Evolutionary conservation across 1,140 invertebrate genomes (phyloP).

Genomic region (Drosophila ogumai): DNA sequence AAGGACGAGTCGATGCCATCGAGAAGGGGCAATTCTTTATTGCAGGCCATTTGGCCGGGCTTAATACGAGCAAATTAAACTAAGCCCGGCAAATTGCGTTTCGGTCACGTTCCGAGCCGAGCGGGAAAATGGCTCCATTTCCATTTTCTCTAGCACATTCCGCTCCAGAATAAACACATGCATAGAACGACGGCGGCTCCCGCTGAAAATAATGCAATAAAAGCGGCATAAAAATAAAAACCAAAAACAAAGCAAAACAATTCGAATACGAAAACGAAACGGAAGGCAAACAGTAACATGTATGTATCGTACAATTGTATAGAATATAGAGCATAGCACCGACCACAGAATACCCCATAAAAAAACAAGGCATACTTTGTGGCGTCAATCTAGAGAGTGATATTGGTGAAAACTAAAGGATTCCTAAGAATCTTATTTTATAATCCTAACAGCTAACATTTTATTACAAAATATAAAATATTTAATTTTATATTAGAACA

Average conservation of each 20-base stretch:
- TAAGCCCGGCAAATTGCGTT: conserved; percentile 75
- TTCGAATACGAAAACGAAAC: conserved; percentile 29
- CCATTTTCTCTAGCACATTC: conserved; percentile 54
- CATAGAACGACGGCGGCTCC: conserved; percentile 45
- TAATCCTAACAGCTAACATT: not conserved
- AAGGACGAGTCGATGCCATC: conserved; percentile 3
- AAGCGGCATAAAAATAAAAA: conserved; percentile 78
- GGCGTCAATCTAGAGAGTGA: accelerated
- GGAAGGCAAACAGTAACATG: conserved; percentile 34
- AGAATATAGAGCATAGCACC: not conserved
- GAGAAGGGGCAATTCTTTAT: conserved; percentile 53
- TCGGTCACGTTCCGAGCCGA: conserved; percentile 71
- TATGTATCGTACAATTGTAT: conserved; percentile 29
- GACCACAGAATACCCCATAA: not conserved
- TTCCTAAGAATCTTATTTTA: not conserved
- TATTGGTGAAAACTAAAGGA: not conserved
- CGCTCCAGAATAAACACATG: conserved; percentile 68
- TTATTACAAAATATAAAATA: too few relatives aligned
- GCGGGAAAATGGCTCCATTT: conserved; percentile 72
- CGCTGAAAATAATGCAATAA: conserved; percentile 81
- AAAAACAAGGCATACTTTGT: not conserved
- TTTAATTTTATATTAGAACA: too few relatives aligned
- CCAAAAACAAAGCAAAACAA: conserved; percentile 34
- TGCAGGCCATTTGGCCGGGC: conserved; percentile 42
- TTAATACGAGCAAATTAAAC: conserved; percentile 81